Evolutionary conservation across 2,797 vertebrate genomes (phyloP).

Genomic region (Morelia viridis): DNA sequence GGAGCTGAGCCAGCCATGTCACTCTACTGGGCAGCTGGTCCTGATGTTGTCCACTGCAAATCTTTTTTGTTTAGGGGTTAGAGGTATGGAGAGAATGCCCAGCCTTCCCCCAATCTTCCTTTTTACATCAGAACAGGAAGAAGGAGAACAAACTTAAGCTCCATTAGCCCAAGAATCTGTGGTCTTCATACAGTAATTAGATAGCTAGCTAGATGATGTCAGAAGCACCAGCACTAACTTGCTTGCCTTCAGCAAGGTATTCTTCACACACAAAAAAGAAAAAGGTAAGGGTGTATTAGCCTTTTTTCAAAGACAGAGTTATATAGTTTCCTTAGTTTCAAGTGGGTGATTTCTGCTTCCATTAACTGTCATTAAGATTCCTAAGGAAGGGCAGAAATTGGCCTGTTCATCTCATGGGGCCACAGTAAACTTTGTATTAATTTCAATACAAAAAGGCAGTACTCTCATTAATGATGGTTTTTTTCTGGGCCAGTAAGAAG

Average conservation of each 20-base stretch:
- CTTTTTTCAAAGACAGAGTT: background rate
- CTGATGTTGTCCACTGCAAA: background rate
- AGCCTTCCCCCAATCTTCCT: background rate
- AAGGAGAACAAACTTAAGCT: background rate
- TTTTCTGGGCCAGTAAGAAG: conserved; percentile 18
- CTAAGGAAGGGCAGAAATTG: conserved; percentile 7
- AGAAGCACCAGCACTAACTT: background rate
- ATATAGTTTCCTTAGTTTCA: background rate
- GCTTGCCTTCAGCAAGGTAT: background rate
- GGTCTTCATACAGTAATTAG: background rate
- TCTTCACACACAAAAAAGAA: background rate
- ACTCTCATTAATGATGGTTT: background rate
- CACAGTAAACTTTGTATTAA: conserved; percentile 19
- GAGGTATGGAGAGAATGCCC: background rate
- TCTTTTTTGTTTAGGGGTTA: background rate
- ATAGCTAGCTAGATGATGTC: background rate
- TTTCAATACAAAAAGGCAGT: conserved; percentile 49
- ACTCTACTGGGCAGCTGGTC: background rate
- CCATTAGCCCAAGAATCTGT: background rate
- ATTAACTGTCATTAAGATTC: conserved; percentile 13
- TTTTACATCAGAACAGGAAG: background rate
- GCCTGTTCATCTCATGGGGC: background rate
- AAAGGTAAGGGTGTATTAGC: background rate
- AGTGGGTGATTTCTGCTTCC: conserved; percentile 11
- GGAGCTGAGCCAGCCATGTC: background rate